These are phyloP conservation scores for Ciconia nigra DNA, from an alignment of 2,797 vertebrate genomes.

Conservation along the genomic window DNA sequence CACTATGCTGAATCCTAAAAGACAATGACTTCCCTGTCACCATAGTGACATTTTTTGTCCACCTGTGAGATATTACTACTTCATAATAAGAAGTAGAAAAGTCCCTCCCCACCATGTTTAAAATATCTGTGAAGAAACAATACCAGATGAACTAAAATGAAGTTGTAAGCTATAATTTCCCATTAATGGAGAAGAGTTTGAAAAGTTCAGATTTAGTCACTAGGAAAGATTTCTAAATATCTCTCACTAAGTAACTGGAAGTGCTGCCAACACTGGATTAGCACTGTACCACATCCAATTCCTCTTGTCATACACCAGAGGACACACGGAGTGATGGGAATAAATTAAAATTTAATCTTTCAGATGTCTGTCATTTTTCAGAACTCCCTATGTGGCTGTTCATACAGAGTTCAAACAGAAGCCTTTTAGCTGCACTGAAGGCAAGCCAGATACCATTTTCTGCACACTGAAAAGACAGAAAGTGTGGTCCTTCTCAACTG, in stretches of 20 bases:
- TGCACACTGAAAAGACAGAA: background rate
- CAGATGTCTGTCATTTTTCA: background rate
- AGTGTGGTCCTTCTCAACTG: background rate
- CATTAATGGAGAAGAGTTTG: background rate
- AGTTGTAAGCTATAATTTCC: background rate
- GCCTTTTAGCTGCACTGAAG: background rate
- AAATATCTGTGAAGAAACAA: background rate
- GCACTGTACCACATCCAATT: background rate
- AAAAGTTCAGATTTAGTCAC: background rate
- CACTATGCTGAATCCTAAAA: background rate
- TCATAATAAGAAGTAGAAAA: background rate
- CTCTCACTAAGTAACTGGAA: background rate
- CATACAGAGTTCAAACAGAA: background rate
- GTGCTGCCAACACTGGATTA: background rate
- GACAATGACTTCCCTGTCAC: background rate
- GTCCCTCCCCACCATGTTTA: background rate
- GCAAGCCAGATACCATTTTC: background rate
- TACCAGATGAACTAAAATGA: background rate
- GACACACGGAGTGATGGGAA: background rate
- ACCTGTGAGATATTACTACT: background rate
- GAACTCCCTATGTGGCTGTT: background rate
- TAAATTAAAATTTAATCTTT: background rate
- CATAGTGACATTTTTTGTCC: background rate
- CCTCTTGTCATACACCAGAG: background rate
- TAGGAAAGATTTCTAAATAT: background rate